Conservation (phyloP, 2,797 vertebrate species). For the Melanotaenia boesemani region DNA sequence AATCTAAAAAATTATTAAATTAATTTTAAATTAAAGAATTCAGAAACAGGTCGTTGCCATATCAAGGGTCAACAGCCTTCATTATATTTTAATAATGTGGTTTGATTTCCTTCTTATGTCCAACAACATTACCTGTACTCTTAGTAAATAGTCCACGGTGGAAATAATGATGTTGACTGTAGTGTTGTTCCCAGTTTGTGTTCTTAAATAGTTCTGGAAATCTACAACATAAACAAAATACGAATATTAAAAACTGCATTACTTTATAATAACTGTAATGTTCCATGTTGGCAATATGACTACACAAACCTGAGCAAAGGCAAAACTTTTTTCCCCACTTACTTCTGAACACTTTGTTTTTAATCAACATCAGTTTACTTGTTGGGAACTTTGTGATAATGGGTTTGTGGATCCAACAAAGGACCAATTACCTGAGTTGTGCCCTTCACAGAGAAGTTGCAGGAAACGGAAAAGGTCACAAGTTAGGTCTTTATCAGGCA, state of each 20-base stretch:
- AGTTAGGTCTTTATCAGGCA: slow-evolving; percentile 92
- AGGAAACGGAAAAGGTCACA: slow-evolving; percentile 97
- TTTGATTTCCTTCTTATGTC: neutral
- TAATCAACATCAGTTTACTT: neutral
- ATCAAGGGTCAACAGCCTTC: neutral
- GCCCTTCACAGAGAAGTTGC: slow-evolving; percentile 96
- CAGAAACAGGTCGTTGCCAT: neutral
- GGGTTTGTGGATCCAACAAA: neutral
- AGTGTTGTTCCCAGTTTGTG: slow-evolving; percentile 96
- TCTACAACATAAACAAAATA: slow-evolving; percentile 74
- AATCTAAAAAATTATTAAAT: neutral
- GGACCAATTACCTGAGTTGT: slow-evolving; percentile 90
- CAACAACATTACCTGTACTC: slow-evolving; percentile 88
- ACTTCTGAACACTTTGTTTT: neutral
- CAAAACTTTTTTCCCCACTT: neutral
- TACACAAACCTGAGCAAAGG: neutral
- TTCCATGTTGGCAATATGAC: neutral
- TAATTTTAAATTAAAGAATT: neutral
- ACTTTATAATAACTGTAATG: neutral
- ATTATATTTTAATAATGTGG: neutral
- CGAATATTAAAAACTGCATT: neutral
- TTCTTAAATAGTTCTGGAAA: slow-evolving; percentile 96
- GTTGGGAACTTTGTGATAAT: neutral
- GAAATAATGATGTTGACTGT: slow-evolving; percentile 98
- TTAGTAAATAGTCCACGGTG: slow-evolving; percentile 94